Base-by-base conservation (phyloP, 2,888 invertebrate genomes). In the Campoletis raptor region DNA sequence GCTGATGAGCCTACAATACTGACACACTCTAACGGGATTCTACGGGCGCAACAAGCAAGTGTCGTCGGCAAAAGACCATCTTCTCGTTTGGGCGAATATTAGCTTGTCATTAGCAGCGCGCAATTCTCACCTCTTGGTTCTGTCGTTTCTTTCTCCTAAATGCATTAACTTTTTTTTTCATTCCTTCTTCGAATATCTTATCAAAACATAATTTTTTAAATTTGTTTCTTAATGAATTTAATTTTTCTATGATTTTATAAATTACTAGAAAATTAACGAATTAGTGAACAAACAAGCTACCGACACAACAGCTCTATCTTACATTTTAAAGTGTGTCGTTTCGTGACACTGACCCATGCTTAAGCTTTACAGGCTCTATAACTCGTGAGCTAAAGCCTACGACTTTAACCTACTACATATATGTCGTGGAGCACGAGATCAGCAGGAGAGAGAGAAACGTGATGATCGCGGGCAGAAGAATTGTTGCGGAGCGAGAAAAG, bases 401-500 rank as follows among this genome's bases (percentile, higher is more conserved):
- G 77, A 61, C 85, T 85, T 73, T 57, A 37, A 81, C 66, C 54
- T 69, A 81, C 73, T 79, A 42, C 78, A 73, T 73, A 81, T 61
- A 81, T 70, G 72, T 57, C 45, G 42, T 70, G 57, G 57, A 52
- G 73, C 73, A 40, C 54, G 70, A 77, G 76, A 81, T 61, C 72
- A 67, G 52, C 77, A 81, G 45, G 37, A 74, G 76, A 83, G 78
- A 78, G 78, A 76, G 69, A 72, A 80, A 76, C 77, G 66, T 81
- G 83, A 81, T 86, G 86, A 83, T 73, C 76, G 72, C 77, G 52
- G 54, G 61, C 66, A 72, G 57, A 77, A 80, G 83, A 86, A 81
- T 83, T 72, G 81, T 85, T 85, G 73, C 73, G 78, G 73, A 81
- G 81, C 73, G 81, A 85, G 67, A 81, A 78, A 81, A 78, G 72